Percentiles rank a stretch among this genome's conserved stretches.
Conservation (phyloP, 92 coral and sea anemone genomes). For the Epizoanthus scotinus region DNA sequence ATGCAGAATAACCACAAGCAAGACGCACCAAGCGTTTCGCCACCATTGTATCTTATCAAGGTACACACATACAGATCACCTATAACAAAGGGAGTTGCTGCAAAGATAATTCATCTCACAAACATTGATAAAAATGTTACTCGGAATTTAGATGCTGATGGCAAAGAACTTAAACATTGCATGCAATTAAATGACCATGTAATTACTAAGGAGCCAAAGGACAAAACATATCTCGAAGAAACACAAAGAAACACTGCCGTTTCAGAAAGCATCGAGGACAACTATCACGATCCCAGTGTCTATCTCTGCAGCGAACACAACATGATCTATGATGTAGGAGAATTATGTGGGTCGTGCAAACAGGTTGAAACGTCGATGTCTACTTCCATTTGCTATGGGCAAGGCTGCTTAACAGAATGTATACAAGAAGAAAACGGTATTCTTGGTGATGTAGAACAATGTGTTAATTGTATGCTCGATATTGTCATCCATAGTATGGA, state of each 20-base stretch:
- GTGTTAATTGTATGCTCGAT: conserved; percentile 15
- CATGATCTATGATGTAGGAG: neutral
- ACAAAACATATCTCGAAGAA: neutral
- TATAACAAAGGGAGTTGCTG: conserved; percentile 3
- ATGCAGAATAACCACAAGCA: too few relatives aligned
- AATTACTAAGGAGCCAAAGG: neutral
- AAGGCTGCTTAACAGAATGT: neutral
- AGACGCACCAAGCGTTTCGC: neutral
- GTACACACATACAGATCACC: conserved; percentile 2
- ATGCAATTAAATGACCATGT: neutral
- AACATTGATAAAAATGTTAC: neutral
- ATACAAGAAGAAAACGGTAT: neutral
- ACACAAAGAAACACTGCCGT: neutral
- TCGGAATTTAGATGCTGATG: neutral
- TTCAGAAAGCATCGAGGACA: neutral
- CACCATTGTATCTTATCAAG: conserved; percentile 11
- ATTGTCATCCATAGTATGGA: neutral
- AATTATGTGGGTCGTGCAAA: neutral
- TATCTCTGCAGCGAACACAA: neutral
- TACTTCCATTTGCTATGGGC: neutral
- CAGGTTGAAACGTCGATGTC: neutral
- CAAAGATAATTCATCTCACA: conserved; percentile 23
- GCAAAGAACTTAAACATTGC: neutral
- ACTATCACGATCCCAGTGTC: too few relatives aligned
- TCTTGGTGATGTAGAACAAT: neutral